phyloP scores from a whole-genome alignment of 2,113 vertebrate genomes.

The Osmerus mordax region DNA sequence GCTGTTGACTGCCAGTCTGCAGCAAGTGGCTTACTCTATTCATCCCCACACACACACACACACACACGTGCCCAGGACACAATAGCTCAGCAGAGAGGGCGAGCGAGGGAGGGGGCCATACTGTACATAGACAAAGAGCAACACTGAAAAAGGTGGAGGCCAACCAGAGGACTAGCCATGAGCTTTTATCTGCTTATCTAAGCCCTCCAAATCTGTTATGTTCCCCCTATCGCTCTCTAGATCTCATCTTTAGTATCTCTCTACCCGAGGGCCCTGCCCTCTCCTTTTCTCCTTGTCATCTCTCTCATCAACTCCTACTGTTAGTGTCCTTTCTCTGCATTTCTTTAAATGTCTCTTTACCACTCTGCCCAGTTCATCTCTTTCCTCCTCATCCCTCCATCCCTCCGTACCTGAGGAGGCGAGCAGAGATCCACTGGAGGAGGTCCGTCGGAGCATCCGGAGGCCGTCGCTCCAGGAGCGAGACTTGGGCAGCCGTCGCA shows the following conservation, averaged over 20 bases:
- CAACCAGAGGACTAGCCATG: not conserved
- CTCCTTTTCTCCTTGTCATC: not conserved
- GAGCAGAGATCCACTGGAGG: constrained; percentile 71
- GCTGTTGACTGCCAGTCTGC: constrained; percentile 17
- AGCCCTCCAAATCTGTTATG: too few relatives aligned
- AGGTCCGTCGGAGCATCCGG: constrained; percentile 65
- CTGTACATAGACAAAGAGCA: constrained; percentile 40
- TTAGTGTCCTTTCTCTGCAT: not conserved
- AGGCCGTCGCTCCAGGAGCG: constrained; percentile 74
- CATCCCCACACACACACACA: constrained; percentile 7
- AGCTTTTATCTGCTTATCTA: too few relatives aligned
- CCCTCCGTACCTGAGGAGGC: constrained; percentile 69
- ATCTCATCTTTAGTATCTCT: not conserved
- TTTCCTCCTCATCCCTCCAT: not conserved
- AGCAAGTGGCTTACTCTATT: constrained; percentile 13
- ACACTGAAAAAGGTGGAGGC: constrained; percentile 25
- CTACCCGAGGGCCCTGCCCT: not conserved
- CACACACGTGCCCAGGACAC: constrained; percentile 2
- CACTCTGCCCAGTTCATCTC: not conserved
- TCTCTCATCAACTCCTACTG: not conserved
- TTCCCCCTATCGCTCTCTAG: too few relatives aligned
- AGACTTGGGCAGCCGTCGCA: constrained; percentile 81
- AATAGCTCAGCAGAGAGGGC: constrained; percentile 32
- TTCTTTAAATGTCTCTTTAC: not conserved
- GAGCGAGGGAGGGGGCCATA: not conserved